phyloP scores from a whole-genome alignment of 2,797 vertebrate genomes.

The Leucoraja ocellata region DNA sequence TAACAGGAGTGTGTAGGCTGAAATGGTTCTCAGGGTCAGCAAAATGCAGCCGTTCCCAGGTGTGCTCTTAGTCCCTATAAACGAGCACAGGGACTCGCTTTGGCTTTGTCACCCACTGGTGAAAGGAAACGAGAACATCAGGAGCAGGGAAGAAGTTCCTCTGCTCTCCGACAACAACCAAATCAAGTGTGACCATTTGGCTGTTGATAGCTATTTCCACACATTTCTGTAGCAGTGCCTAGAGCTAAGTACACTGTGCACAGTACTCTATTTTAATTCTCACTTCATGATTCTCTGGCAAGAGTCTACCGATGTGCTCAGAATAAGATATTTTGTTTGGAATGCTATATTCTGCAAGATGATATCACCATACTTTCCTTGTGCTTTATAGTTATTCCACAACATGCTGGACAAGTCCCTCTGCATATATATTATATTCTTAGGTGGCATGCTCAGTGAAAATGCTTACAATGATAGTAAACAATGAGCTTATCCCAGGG shows the following conservation, averaged over 20 bases:
- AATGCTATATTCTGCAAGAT: conserved; percentile 1
- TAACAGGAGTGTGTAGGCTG: no score
- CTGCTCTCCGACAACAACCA: background rate
- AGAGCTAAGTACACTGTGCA: background rate
- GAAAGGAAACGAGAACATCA: background rate
- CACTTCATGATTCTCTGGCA: background rate
- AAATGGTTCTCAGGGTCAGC: no score
- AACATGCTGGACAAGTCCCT: background rate
- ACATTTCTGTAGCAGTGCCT: background rate
- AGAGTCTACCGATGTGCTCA: background rate
- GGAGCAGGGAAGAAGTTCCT: background rate
- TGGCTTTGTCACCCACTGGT: background rate
- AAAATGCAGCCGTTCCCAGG: no score
- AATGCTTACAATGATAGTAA: background rate
- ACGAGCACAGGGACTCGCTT: no score
- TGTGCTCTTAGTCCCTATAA: no score
- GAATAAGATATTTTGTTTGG: background rate
- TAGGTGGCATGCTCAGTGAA: background rate
- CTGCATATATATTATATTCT: background rate
- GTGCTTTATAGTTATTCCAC: background rate
- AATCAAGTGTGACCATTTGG: background rate
- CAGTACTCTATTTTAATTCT: conserved; percentile 21
- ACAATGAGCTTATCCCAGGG: background rate
- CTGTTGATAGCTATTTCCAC: background rate
- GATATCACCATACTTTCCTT: background rate